Base-by-base conservation (phyloP, 2,888 invertebrate species). In the Drepana falcataria region DNA sequence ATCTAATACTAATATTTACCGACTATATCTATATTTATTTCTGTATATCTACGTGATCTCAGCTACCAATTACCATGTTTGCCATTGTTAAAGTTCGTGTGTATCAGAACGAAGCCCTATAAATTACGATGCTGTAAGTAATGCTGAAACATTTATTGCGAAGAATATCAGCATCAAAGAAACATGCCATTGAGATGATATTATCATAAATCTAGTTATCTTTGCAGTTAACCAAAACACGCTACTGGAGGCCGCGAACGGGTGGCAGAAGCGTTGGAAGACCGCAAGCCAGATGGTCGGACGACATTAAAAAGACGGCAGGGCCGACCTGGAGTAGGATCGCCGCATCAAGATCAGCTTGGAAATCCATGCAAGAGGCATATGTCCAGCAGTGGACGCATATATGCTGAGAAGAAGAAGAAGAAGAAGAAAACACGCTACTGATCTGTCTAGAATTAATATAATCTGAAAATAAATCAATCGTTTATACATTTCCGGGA, bases 101-200 rank as follows among this genome's bases (percentile, higher is more conserved):
- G 77, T 80, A 74, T 48, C 71, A 64, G 66, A 71, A 69, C 76
- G 70, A 77, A 81, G 81, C 77, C 68, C 79, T 73, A 83, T 83
- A 85, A 79, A 75, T 73, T 79, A 76, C 75, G 69, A 65, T 78
- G 77, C 65, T 76, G 80, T 81, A 82, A 77, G 74, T 75, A 74
- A 58, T 70, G 71, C 71, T 77, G 85, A 85, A 85, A 83, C 83
- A 81, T 84, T 81, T 83, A 87, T 49, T 78, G 80, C 71, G 69
- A 72, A 65, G 74, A 83, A 85, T 83, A 84, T 77, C 81, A 82
- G 85, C 85, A 87, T 87, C 87, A 87, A 87, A 87, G 85, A 69
- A 79, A 69, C 63, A 66, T 60, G 61, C 64, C 21, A 51, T 51
- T 49, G 40, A 35, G 40, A 33, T 67, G 70, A 76, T 71, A 74